A percentile compares a stretch with the other conserved stretches of the same genome.
Conservation (phyloP, 2,113 vertebrate species). For the zebrafish (Danio rerio) region GRCz12tu NC_133193.1:27016001-27016500, state of each 20-base stretch:
- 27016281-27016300: slow-evolving; percentile 26
- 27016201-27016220: background rate
- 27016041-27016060: too few relatives aligned
- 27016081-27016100: too few relatives aligned
- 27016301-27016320: slow-evolving; percentile 20
- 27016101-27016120: too few relatives aligned
- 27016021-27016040: too few relatives aligned
- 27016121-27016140: too few relatives aligned
- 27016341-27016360: background rate
- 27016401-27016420: slow-evolving; percentile 18
- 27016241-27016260: background rate
- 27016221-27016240: background rate
- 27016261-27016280: background rate
- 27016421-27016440: slow-evolving; percentile 3
- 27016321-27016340: slow-evolving; percentile 13
- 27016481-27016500: background rate
- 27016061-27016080: too few relatives aligned
- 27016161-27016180: background rate
- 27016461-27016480: background rate
- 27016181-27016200: background rate
- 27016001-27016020: too few relatives aligned
- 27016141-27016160: too few relatives aligned
- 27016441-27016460: background rate
- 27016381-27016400: slow-evolving; percentile 9
- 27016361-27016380: background rate